Base-by-base conservation (phyloP, 2,888 invertebrate species). In the Spilarctia lutea region DNA sequence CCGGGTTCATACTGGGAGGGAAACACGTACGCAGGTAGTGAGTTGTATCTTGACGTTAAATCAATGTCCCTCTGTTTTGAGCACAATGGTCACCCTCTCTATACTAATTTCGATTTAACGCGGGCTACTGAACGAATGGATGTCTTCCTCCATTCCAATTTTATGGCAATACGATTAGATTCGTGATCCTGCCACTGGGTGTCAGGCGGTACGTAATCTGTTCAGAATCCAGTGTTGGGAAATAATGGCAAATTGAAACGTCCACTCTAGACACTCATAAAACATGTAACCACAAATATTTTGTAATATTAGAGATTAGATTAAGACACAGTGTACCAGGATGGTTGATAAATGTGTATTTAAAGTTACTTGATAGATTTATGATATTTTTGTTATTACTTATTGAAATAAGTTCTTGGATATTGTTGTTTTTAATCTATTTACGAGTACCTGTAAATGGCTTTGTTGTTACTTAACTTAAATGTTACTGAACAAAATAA, bases 121-220 rank as follows among this genome's bases (percentile, higher is more conserved):
- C 85, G 85, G 75, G 77, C 82, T 83, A 80, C 83, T 86, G 86
- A 83, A 84, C 85, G 88, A 84, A 82, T 84, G 85, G 86, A 89
- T 87, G 84, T 88, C 91, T 91, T 91, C 92, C 91, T 89, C 91
- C 90, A 91, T 92, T 91, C 86, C 86, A 85, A 84, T 89, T 85
- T 91, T 89, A 90, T 85, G 83, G 82, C 83, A 82, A 76, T 82
- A 78, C 76, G 79, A 86, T 88, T 87, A 85, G 86, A 84, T 87
- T 85, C 42, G 73, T 73, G 73, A 68, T 71, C 56, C 71, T 68
- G 71, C 73, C 65, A 71, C 73, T 74, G 73, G 45, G 73, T 77
- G 74, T 75, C 79, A 74, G 71, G 27, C 70, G 69, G 39, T 39
- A 48, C 27, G 75, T 68, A 69, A 72, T 75, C 72, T 71, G 76